phyloP scores from a whole-genome alignment of 2,888 invertebrate genomes.

The Neuroscelio doddi region DNA sequence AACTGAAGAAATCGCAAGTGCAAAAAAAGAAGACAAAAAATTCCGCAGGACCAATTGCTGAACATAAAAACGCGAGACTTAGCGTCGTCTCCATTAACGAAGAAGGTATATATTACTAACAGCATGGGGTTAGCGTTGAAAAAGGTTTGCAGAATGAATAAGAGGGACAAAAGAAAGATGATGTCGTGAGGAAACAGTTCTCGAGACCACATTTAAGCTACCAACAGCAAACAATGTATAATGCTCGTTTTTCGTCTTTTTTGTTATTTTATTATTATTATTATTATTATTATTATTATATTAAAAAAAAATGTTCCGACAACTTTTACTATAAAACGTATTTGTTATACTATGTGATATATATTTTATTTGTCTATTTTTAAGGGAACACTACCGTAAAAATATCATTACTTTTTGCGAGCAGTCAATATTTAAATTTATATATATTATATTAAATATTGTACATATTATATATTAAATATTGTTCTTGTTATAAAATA shows the following conservation, averaged over 20 bases:
- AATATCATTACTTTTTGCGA: too few species aligned
- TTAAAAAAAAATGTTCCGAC: constrained; percentile 2
- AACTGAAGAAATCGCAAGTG: constrained; percentile 20
- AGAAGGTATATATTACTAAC: constrained; percentile 38
- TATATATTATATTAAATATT: too few species aligned
- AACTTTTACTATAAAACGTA: background rate
- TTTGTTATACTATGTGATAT: background rate
- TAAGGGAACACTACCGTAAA: too few species aligned
- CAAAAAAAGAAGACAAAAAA: constrained; percentile 30
- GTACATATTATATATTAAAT: too few species aligned
- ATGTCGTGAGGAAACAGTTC: constrained; percentile 39
- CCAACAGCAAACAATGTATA: constrained; percentile 41
- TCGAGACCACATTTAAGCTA: constrained; percentile 38
- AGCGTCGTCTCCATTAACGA: constrained; percentile 39
- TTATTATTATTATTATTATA: too few species aligned
- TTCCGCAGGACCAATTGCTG: constrained; percentile 36
- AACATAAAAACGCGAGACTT: constrained; percentile 30
- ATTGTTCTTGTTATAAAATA: too few species aligned
- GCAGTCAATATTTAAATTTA: background rate
- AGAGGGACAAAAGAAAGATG: constrained; percentile 45
- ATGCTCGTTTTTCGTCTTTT: constrained; percentile 20
- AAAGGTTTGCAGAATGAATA: constrained; percentile 43
- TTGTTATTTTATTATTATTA: constrained; percentile 18
- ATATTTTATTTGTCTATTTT: background rate
- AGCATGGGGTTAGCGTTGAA: constrained; percentile 37